A percentile compares a stretch with the other conserved stretches of the same genome.
These are phyloP conservation scores for Leptinotarsa lineolata DNA, from an alignment of 1,140 invertebrate species.

Conservation along the genomic window DNA sequence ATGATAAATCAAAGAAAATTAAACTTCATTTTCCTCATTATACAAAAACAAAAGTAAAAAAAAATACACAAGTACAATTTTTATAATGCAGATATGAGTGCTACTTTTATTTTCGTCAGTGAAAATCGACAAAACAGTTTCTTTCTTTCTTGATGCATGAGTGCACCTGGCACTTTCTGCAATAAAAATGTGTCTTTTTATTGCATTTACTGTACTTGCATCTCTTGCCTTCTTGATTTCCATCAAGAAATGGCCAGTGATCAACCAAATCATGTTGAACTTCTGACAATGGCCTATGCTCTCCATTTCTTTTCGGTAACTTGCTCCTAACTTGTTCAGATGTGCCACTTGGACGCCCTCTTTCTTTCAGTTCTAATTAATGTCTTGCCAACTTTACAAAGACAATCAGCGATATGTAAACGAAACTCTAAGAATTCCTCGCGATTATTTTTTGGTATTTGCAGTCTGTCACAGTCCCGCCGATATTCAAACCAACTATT, in stretches of 20 bases:
- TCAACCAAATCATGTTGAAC: neutral
- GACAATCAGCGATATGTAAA: neutral
- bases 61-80: neutral
- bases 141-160: neutral
- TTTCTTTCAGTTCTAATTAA: neutral
- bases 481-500: conserved; percentile 1
- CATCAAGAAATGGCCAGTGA: neutral
- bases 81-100: neutral
- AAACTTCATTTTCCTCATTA: neutral
- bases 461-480: neutral
- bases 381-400: neutral
- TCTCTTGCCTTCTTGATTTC: neutral
- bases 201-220: neutral
- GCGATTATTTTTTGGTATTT: neutral
- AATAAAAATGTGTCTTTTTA: neutral
- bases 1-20: neutral
- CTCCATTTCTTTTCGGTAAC: neutral
- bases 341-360: neutral
- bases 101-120: neutral
- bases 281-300: neutral
- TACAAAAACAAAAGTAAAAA: neutral
- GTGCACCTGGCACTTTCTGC: neutral
- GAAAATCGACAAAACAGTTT: neutral
- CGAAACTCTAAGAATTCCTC: neutral
- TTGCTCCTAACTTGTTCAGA: neutral